Evolutionary conservation across 2,888 invertebrate species (phyloP).

Genomic region (Torymus auratus): DNA sequence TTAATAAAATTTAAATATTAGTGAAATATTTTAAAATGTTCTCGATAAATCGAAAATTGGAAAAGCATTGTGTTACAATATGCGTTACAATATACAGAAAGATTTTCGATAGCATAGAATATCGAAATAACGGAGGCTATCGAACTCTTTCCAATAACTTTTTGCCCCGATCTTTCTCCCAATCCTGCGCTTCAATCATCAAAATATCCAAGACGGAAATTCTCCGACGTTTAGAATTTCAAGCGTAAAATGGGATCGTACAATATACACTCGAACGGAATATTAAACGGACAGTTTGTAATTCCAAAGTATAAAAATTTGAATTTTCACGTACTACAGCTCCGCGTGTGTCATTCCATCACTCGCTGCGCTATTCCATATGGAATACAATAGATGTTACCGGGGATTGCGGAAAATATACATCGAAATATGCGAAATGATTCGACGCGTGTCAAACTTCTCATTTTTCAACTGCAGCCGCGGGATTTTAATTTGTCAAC

Average conservation of each 20-base stretch:
- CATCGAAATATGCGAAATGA: background rate
- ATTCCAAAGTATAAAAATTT: slow-evolving; percentile 35
- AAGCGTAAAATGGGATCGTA: slow-evolving; percentile 22
- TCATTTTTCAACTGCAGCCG: slow-evolving; percentile 1
- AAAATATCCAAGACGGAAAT: slow-evolving; percentile 24
- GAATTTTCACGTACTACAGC: slow-evolving; percentile 15
- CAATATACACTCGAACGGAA: slow-evolving; percentile 23
- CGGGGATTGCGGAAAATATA: slow-evolving; percentile 30
- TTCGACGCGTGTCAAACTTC: slow-evolving; percentile 2
- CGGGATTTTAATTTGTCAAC: slow-evolving; percentile 10
- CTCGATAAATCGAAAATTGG: too few species aligned
- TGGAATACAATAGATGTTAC: background rate
- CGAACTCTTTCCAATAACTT: slow-evolving; percentile 8
- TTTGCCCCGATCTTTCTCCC: background rate
- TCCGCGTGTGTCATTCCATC: slow-evolving; percentile 2
- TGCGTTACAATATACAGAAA: too few species aligned
- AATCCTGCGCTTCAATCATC: slow-evolving; percentile 15
- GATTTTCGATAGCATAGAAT: too few species aligned
- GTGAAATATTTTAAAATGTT: too few species aligned
- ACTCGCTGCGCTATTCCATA: background rate
- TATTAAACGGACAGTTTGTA: slow-evolving; percentile 38
- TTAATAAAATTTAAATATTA: too few species aligned
- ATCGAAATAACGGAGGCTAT: too few species aligned
- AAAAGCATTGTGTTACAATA: too few species aligned
- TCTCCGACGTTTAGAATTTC: slow-evolving; percentile 30